Base-by-base conservation (phyloP, 2,888 invertebrate genomes). In the Ochropacha duplaris region DNA sequence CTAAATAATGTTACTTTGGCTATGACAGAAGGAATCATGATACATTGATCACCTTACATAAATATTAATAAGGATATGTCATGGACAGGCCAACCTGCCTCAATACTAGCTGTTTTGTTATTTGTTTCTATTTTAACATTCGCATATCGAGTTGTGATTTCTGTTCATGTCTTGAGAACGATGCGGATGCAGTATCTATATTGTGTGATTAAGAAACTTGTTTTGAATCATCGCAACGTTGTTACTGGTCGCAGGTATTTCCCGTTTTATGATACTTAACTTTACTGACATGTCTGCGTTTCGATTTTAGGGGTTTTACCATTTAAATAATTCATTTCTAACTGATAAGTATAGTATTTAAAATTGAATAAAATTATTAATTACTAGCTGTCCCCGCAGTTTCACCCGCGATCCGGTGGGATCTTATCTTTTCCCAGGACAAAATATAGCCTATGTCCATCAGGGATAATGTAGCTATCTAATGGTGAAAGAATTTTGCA, bases 181-280 rank as follows among this genome's bases (percentile, higher is more conserved):
- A 44, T 44, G 44, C 54, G 55, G 34, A 24, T 50, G 54, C 57
- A 12, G 2, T 36, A 22, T 22, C 16, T 11, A 26, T 34, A 58
- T 56, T 57, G 54, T 31, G 39, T 49, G 57, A 62, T 58, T 31
- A 16, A 31, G 24, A 56, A 65, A 63, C 63, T 49, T 50, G 57
- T 65, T 63, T 50, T 8, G 58, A 60, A 22, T 51, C 54, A 50
- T 28, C 50, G 9, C 24, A 5, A 50, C 16, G 16, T 50, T 50
- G 28, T 44, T 44, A 44, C 44, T 44, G 44, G 44, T 6, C 44
- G 44, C 19, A 44, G 44, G 44, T 44, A 44, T 44, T 44, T 44
- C 44, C 44, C 44, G 44, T 19, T 44, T 19, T 44, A 44, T 19
- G 9, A 44, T 2, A 36, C 5, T 36, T n/a, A 36, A 36, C 6